phyloP scores from a whole-genome alignment of 2,888 invertebrate genomes.

The Microplitis manilae region DNA sequence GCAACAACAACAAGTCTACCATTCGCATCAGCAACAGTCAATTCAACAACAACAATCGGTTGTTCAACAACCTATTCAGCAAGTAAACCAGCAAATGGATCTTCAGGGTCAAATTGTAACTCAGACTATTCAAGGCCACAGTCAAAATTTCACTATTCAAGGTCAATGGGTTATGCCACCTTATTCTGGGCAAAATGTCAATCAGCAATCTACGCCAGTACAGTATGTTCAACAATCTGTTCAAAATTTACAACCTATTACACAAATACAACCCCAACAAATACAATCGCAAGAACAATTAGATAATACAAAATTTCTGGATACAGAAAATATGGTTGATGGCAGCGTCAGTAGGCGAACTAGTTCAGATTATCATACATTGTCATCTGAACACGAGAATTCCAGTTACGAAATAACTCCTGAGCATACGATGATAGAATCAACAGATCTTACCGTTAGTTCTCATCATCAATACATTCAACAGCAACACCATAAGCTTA shows the following conservation, averaged over 20 bases:
- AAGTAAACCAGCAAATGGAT: slow-evolving; percentile 41
- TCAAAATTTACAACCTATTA: slow-evolving; percentile 49
- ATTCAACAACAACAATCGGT: slow-evolving; percentile 16
- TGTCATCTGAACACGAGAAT: slow-evolving; percentile 65
- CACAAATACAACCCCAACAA: slow-evolving; percentile 32
- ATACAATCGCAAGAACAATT: slow-evolving; percentile 48
- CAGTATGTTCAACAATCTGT: slow-evolving; percentile 55
- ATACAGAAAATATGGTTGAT: slow-evolving; percentile 57
- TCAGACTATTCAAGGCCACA: slow-evolving; percentile 50
- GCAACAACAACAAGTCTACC: slow-evolving; percentile 23
- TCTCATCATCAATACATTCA: slow-evolving; percentile 57
- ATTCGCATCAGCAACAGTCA: slow-evolving; percentile 30
- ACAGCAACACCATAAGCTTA: slow-evolving; percentile 63
- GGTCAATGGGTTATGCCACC: slow-evolving; percentile 47
- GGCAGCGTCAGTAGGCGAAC: slow-evolving; percentile 61
- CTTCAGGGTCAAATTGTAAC: slow-evolving; percentile 50
- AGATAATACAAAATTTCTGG: slow-evolving; percentile 52
- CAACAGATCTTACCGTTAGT: slow-evolving; percentile 55
- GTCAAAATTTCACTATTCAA: slow-evolving; percentile 41
- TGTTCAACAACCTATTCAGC: slow-evolving; percentile 46
- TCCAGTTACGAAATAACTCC: slow-evolving; percentile 68
- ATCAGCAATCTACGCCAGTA: slow-evolving; percentile 54
- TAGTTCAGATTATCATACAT: slow-evolving; percentile 64
- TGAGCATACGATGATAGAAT: slow-evolving; percentile 66
- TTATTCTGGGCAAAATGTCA: slow-evolving; percentile 39